A percentile compares a stretch with the other conserved stretches of the same genome.
These are phyloP conservation scores for Epiblema foenella DNA, from an alignment of 2,888 invertebrate species.

Conservation along the genomic window DNA sequence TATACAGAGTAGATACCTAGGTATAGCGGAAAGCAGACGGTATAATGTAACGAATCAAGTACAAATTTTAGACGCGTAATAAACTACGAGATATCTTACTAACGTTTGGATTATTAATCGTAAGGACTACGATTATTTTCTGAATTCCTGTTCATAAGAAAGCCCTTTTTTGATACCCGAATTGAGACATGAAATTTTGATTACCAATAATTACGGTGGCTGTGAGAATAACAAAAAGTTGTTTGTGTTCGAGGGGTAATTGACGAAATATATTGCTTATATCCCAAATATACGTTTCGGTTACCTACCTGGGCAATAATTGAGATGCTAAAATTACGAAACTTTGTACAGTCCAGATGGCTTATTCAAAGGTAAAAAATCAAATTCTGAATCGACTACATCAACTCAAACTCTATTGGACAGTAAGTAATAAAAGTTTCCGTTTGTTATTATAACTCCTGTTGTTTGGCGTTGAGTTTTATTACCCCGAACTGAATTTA, in stretches of 20 bases:
- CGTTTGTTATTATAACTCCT: conserved; percentile 55
- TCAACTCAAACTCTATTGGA: conserved; percentile 13
- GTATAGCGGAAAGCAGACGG: background rate
- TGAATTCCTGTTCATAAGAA: background rate
- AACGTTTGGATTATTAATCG: background rate
- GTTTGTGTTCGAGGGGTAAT: conserved; percentile 14
- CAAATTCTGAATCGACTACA: conserved; percentile 6
- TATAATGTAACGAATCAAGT: background rate
- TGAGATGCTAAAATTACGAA: conserved; percentile 1
- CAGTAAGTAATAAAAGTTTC: conserved; percentile 49
- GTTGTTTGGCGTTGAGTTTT: conserved; percentile 59
- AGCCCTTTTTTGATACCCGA: background rate
- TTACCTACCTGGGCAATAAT: background rate
- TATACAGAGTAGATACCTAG: background rate
- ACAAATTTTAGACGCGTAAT: background rate
- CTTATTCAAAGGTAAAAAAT: background rate
- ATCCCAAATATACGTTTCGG: conserved; percentile 14
- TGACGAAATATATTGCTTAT: conserved; percentile 26
- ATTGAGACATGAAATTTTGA: conserved; percentile 25
- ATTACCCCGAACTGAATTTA: conserved; percentile 68
- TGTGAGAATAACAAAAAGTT: conserved; percentile 9
- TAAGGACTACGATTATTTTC: too few species aligned
- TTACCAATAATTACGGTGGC: conserved; percentile 21
- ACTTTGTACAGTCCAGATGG: background rate
- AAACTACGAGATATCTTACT: background rate